A percentile compares a stretch with the other conserved stretches of the same genome.
These are phyloP conservation scores for Scaptomyza cyrtandrae DNA, from an alignment of 2,888 invertebrate genomes.

Conservation along the genomic window DNA sequence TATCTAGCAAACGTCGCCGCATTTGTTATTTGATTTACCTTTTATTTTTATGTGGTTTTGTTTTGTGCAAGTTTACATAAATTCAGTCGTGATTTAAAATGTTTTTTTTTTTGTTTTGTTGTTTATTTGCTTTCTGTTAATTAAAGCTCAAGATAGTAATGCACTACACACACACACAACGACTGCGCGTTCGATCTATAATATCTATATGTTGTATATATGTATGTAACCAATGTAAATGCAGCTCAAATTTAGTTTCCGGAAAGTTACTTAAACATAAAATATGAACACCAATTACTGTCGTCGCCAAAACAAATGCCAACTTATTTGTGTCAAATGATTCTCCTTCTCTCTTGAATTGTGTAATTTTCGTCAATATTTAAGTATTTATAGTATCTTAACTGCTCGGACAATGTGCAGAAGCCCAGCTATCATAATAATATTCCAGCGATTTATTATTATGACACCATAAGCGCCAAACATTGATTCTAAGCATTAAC, in stretches of 20 bases:
- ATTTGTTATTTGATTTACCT: slow-evolving; percentile 25
- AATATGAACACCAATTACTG: slow-evolving; percentile 27
- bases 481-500: slow-evolving; percentile 6
- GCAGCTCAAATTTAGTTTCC: slow-evolving; percentile 68
- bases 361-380: not conserved
- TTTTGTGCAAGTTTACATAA: slow-evolving; percentile 74
- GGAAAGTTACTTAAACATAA: slow-evolving; percentile 37
- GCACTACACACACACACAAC: slow-evolving; percentile 28
- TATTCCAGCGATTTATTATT: not conserved
- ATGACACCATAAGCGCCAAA: not conserved
- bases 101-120: slow-evolving; percentile 35
- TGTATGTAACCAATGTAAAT: slow-evolving; percentile 48
- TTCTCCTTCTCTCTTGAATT: not conserved
- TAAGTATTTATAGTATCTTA: too few species aligned
- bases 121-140: slow-evolving; percentile 37
- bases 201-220: slow-evolving; percentile 6
- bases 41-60: slow-evolving; percentile 8
- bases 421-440: slow-evolving; percentile 3
- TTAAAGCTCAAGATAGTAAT: slow-evolving; percentile 74
- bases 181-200: slow-evolving; percentile 24
- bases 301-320: slow-evolving; percentile 8
- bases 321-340: not conserved
- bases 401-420: slow-evolving; percentile 1
- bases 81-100: slow-evolving; percentile 77
- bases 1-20: slow-evolving; percentile 32